Percentiles rank a stretch among this genome's conserved stretches.
Conservation (phyloP, 1,140 invertebrate species). For the Olivierus martensii region DNA sequence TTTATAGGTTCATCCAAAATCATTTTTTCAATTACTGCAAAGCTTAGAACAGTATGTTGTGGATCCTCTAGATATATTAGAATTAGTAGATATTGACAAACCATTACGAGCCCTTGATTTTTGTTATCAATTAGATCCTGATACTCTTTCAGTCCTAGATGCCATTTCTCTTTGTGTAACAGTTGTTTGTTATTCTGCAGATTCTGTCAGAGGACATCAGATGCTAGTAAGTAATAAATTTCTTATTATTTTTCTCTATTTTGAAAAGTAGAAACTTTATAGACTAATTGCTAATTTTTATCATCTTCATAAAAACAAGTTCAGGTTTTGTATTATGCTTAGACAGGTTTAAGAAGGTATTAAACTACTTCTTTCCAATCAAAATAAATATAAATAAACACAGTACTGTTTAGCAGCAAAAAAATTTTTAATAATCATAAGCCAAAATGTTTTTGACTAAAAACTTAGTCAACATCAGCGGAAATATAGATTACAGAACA, state of each 20-base stretch:
- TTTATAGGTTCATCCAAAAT: conserved; percentile 19
- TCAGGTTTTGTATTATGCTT: too few species aligned
- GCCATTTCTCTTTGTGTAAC: conserved; percentile 92
- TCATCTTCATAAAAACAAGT: too few species aligned
- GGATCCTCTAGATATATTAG: conserved; percentile 88
- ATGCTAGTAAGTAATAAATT: conserved; percentile 52
- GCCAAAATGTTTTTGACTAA: too few species aligned
- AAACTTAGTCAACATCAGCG: too few species aligned
- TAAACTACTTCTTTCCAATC: too few species aligned
- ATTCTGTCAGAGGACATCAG: conserved; percentile 88
- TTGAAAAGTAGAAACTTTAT: too few species aligned
- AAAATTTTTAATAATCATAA: too few species aligned
- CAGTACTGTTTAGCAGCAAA: too few species aligned
- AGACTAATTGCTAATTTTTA: too few species aligned
- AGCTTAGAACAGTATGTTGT: conserved; percentile 83
- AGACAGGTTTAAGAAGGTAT: too few species aligned
- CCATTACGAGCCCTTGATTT: conserved; percentile 86
- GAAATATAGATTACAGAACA: too few species aligned
- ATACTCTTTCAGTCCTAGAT: conserved; percentile 84
- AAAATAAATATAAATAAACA: too few species aligned
- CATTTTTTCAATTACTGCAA: conserved; percentile 24
- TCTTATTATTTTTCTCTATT: not conserved
- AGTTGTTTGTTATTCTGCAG: conserved; percentile 93
- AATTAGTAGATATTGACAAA: conserved; percentile 89
- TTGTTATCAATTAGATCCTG: conserved; percentile 90